Evolutionary conservation across 2,888 invertebrate species (phyloP), one percentile per base, ranked within the genome.

Genomic region (Yponomeuta cagnagella): DNA sequence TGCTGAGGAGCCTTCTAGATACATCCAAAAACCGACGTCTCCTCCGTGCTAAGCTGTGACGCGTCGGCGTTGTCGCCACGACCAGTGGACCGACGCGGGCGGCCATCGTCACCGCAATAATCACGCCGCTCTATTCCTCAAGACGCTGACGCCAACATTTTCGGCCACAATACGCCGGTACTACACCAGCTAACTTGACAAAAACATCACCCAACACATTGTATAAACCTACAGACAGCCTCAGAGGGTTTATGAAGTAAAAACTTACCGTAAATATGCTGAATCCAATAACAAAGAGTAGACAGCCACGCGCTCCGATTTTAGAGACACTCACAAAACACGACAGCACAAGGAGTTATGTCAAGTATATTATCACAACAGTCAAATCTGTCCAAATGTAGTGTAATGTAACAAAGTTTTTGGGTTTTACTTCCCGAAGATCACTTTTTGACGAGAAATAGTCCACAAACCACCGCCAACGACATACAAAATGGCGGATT

Each of bases 401-500:
- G 84, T 85, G 78, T 82, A 82, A 82, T 82, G 79, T 67, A 80
- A 85, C 78, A 81, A 86, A 88, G 86, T 90, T 89, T 86, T 82
- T 77, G 77, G 86, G 85, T 85, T 87, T 85, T 86, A 86, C 85
- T 85, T 85, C 80, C 85, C 79, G 84, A 85, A 83, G 86, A 85
- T 87, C 91, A 88, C 89, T 84, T 81, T 84, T 85, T 87, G 83
- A 84, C 85, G 84, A 87, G 12, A 86, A 88, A 85, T 87, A 83
- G 85, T 86, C 83, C 88, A 82, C 83, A 86, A 88, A 87, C 87
- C 89, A 89, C 92, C 90, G 90, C 92, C 90, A 90, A 90, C 91
- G 85, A 90, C 90, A 88, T 91, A 90, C 92, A 93, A 93, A 93
- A 93, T 93, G 92, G 92, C 92, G 92, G 92, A 91, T 90, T 88